phyloP scores from a whole-genome alignment of 2,888 invertebrate genomes.

The Troilus luridus region DNA sequence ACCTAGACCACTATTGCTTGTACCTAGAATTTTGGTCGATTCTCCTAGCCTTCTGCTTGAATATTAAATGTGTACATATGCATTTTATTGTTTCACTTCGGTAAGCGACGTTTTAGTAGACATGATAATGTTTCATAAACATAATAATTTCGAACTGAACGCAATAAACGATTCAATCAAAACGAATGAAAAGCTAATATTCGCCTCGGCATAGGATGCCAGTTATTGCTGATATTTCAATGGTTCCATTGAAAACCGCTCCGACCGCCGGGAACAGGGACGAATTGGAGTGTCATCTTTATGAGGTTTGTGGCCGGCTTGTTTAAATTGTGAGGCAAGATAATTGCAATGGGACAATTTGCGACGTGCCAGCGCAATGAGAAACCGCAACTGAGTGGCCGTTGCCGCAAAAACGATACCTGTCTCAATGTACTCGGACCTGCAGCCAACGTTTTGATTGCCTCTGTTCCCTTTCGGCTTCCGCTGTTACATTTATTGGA shows the following conservation, averaged over 20 bases:
- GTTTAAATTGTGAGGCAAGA: background rate
- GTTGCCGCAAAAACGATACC: constrained; percentile 13
- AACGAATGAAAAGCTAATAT: background rate
- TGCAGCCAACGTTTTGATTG: background rate
- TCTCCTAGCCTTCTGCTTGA: no score
- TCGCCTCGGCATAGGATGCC: background rate
- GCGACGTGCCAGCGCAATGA: background rate
- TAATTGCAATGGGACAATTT: constrained; percentile 30
- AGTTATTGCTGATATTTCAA: background rate
- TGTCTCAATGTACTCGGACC: background rate
- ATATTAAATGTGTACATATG: no score
- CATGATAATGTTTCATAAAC: no score
- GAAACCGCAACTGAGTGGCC: background rate
- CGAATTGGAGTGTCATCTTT: constrained; percentile 13
- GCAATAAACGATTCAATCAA: background rate
- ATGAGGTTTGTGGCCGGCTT: background rate
- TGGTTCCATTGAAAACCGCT: constrained; percentile 5
- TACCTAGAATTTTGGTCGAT: no score
- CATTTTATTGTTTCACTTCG: no score
- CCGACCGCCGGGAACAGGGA: background rate
- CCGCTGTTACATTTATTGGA: background rate
- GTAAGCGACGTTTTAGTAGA: no score
- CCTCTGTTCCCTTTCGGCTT: background rate
- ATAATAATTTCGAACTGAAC: background rate
- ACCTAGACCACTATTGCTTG: no score